Evolutionary conservation across 1,140 invertebrate species (phyloP).

Genomic region (Orchesella cincta): DNA sequence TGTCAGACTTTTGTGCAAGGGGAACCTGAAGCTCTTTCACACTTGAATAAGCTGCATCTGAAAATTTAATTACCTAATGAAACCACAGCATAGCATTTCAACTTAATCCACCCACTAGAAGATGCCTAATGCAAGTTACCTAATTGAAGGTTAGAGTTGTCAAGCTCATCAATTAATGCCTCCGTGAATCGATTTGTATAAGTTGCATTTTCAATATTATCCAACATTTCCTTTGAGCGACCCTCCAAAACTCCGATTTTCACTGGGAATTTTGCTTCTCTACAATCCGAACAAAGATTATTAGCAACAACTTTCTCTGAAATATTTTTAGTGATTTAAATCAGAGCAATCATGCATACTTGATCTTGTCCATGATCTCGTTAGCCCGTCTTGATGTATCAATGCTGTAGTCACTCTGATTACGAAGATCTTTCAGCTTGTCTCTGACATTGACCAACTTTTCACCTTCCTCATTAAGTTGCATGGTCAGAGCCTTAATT

Average conservation of each 20-base stretch:
- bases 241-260: constrained; percentile 38
- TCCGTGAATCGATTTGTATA: constrained; percentile 19
- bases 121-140: no score
- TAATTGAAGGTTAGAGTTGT: constrained; percentile 21
- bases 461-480: constrained; percentile 61
- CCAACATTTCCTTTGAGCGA: constrained; percentile 32
- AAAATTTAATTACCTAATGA: not conserved
- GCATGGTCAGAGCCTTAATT: constrained; percentile 63
- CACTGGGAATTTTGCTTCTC: constrained; percentile 41
- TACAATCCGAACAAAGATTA: no score
- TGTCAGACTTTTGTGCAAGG: constrained; percentile 35
- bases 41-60: constrained; percentile 25
- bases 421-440: constrained; percentile 72
- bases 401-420: constrained; percentile 66
- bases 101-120: not conserved
- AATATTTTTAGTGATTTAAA: no score
- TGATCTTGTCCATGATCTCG: constrained; percentile 63
- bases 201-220: constrained; percentile 37
- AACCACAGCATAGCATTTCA: not conserved
- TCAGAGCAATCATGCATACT: no score
- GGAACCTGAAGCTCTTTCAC: constrained; percentile 36
- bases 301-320: no score
- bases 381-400: constrained; percentile 66
- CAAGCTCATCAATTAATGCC: constrained; percentile 3
- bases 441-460: constrained; percentile 65